Evolutionary conservation across 2,797 vertebrate species (phyloP), one percentile per base, ranked within the genome.

Genomic region (Silurus aristotelis): DNA sequence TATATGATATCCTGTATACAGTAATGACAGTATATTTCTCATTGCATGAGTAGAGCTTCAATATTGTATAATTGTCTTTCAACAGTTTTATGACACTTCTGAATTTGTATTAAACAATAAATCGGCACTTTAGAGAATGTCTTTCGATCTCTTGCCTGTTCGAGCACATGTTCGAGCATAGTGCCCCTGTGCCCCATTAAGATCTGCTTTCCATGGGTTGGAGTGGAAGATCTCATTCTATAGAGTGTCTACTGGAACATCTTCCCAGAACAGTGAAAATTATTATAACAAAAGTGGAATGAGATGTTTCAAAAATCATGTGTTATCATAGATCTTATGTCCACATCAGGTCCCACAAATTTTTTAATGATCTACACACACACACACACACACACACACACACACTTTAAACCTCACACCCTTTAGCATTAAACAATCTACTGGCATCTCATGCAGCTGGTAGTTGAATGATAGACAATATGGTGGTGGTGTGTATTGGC

Each of bases 371-470:
- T 83, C 31, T 64, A 85, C 71, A 63, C 10, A 84, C 71, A 38
- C 27, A 58, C n/a, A n/a, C n/a, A n/a, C n/a, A n/a, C n/a, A n/a
- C n/a, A n/a, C n/a, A n/a, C n/a, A n/a, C 82, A 68, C 78, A 46
- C 56, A 72, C 43, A 78, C 56, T 85, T 80, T 27, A 48, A 22
- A 68, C 85, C 60, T 48, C 22, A 85, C 86, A 89, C 82, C 85
- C 86, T 77, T 86, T 84, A 66, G 78, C 84, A 82, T 80, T 79
- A 52, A 82, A 88, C 88, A 87, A 91, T 90, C 88, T 89, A 77
- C 64, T 75, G 82, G 86, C 89, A 89, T 89, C 86, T 82, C 38
- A 70, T 88, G 76, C 90, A 92, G 89, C 89, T 91, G 90, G 86
- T 85, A 84, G 3, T 10, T 19, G 84, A 84, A 67, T 90, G 92